Percentiles rank a stretch among this genome's conserved stretches.
Evolutionary conservation across 2,113 vertebrate species (phyloP).

Genomic region (Emydura subglobosa): DNA sequence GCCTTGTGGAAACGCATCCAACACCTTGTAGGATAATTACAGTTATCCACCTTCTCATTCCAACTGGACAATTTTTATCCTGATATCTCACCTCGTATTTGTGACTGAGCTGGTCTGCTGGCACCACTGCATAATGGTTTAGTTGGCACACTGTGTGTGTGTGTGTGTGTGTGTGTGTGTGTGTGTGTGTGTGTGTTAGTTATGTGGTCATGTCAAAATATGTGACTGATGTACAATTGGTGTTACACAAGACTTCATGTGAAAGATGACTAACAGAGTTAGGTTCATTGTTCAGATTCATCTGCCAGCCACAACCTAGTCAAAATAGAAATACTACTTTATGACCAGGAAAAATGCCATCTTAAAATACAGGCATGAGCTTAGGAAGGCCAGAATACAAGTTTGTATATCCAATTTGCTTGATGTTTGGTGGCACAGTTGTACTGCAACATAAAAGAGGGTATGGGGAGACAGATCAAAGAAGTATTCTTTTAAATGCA

Average conservation of each 20-base stretch:
- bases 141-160: background rate
- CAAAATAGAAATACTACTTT: background rate
- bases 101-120: background rate
- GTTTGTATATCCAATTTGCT: background rate
- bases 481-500: background rate
- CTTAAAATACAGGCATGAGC: background rate
- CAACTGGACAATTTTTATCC: background rate
- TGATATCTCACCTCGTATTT: background rate
- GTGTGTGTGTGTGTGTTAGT: background rate
- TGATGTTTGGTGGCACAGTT: background rate
- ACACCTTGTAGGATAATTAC: background rate
- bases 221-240: background rate
- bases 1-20: background rate
- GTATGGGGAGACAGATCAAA: fast-evolving
- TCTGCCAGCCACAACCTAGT: background rate
- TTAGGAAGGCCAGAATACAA: background rate
- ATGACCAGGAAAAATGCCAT: background rate
- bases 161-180: background rate
- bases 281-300: fast-evolving
- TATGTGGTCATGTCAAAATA: background rate
- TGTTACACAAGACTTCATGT: background rate
- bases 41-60: background rate
- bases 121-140: background rate
- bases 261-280: fast-evolving
- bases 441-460: background rate